Evolutionary conservation across 2,888 invertebrate genomes (phyloP).

Genomic region (Limnephilus rhombicus): DNA sequence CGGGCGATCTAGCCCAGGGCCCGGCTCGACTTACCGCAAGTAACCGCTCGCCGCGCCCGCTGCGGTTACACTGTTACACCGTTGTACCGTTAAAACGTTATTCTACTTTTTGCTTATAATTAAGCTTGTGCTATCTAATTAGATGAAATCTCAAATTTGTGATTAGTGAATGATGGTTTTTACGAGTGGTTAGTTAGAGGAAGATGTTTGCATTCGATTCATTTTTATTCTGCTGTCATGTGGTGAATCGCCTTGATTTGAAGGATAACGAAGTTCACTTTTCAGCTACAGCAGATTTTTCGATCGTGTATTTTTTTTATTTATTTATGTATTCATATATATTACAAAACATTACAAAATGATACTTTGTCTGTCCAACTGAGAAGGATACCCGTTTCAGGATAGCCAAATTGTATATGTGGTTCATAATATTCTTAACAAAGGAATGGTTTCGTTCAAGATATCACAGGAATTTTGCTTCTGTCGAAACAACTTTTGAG

Average conservation of each 20-base stretch:
- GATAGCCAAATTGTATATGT: too few relatives aligned
- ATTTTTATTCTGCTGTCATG: background rate
- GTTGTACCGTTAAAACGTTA: background rate
- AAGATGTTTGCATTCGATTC: background rate
- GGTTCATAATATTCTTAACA: too few relatives aligned
- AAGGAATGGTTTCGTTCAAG: too few relatives aligned
- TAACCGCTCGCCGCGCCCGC: background rate
- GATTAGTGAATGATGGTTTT: background rate
- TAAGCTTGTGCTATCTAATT: background rate
- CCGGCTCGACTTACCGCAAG: background rate
- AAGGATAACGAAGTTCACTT: background rate
- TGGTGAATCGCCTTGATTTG: background rate
- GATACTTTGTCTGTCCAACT: too few relatives aligned
- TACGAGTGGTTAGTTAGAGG: background rate
- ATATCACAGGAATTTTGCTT: too few relatives aligned
- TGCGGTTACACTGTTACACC: background rate
- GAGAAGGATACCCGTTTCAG: too few relatives aligned
- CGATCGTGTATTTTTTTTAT: too few relatives aligned
- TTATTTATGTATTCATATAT: too few relatives aligned
- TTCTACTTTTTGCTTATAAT: constrained; percentile 8
- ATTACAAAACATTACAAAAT: too few relatives aligned
- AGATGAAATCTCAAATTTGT: background rate
- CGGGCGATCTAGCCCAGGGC: constrained; percentile 53
- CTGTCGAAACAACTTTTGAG: too few relatives aligned
- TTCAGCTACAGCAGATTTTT: too few relatives aligned